Conservation (phyloP, 2,888 invertebrate genomes). For the Chaetogeoica ovagalla region DNA sequence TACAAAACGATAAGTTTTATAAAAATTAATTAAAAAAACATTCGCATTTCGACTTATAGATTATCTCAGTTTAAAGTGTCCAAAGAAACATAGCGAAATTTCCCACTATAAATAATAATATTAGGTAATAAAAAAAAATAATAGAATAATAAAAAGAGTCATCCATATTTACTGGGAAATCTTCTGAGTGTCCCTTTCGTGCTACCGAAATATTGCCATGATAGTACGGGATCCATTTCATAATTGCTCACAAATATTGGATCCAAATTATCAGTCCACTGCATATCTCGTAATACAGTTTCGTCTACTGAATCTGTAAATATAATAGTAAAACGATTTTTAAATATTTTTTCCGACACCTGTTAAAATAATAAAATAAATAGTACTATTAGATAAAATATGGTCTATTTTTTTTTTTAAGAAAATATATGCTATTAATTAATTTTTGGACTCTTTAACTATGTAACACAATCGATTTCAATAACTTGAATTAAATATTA, state of each 20-base stretch:
- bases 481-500: too few species aligned
- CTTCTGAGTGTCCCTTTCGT: slow-evolving; percentile 96
- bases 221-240: slow-evolving; percentile 80
- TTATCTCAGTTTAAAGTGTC: not conserved
- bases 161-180: slow-evolving; percentile 75
- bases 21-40: not conserved
- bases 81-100: not conserved
- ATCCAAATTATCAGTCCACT: slow-evolving; percentile 94
- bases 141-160: too few species aligned
- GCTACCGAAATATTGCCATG: slow-evolving; percentile 99
- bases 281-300: slow-evolving; percentile 82
- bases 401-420: too few species aligned
- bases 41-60: not conserved
- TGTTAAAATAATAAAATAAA: not conserved
- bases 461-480: too few species aligned
- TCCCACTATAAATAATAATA: not conserved
- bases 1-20: too few species aligned
- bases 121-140: too few species aligned
- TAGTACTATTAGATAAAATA: not conserved
- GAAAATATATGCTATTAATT: too few species aligned
- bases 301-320: slow-evolving; percentile 68
- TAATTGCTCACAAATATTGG: slow-evolving; percentile 85
- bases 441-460: too few species aligned
- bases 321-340: not conserved
- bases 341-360: not conserved